A percentile compares a stretch with the other conserved stretches of the same genome.
phyloP scores from a whole-genome alignment of 2,888 invertebrate genomes.

The Tenthredo livida region DNA sequence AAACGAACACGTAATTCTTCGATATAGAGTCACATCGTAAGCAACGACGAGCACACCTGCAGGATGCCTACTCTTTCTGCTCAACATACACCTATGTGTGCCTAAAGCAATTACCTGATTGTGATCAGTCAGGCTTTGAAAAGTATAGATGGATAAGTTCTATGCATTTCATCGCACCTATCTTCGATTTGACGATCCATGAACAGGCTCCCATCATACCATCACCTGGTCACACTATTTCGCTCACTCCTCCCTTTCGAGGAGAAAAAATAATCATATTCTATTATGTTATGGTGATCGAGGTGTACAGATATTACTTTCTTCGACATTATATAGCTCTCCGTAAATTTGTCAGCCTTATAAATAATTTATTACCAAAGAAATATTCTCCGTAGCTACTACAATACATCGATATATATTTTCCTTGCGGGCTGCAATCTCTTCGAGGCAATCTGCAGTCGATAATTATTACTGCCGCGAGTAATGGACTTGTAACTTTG shows the following conservation, averaged over 20 bases:
- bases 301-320: not conserved
- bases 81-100: not conserved
- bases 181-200: not conserved
- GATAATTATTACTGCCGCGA: slow-evolving; percentile 6
- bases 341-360: not conserved
- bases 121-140: not conserved
- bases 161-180: not conserved
- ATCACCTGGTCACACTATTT: not conserved
- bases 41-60: slow-evolving; percentile 8
- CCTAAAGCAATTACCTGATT: not conserved
- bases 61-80: not conserved
- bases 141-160: not conserved
- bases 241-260: not conserved
- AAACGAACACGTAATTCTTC: slow-evolving; percentile 23
- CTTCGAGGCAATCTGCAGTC: not conserved
- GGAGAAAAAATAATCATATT: not conserved
- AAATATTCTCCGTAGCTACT: not conserved
- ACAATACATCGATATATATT: not conserved
- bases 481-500: slow-evolving; percentile 39
- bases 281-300: not conserved
- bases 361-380: slow-evolving; percentile 1
- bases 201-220: no score
- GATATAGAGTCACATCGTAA: not conserved
- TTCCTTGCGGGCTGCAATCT: slow-evolving; percentile 5
- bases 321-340: not conserved